Base-by-base conservation (phyloP, 2,797 vertebrate genomes). In the Gastrophryne carolinensis region DNA sequence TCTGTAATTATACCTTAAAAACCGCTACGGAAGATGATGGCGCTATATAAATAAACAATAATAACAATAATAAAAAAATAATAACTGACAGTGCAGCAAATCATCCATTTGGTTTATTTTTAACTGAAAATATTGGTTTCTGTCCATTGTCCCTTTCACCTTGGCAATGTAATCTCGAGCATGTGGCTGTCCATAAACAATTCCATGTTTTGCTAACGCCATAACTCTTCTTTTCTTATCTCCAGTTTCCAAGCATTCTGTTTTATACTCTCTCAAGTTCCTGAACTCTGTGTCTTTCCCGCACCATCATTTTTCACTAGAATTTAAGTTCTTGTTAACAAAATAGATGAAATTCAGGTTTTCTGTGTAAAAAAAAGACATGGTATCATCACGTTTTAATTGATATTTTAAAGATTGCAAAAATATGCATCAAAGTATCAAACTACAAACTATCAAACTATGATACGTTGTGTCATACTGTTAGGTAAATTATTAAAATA, bases 171-270 rank as follows among this genome's bases (percentile, higher is more conserved):
- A 37, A 19, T 61, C 57, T 35, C 32, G 13, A 60, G 57, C 57
- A 11, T 58, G 29, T 30, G 6, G 30, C 26, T 58, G 15, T 5
- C 10, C 52, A 34, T 23, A 35, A 23, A 67, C 30, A 24, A 35
- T 67, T 35, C 37, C 39, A 19, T 54, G 17, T 23, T 24, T 32
- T 68, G 32, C 65, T 68, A 50, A 68, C 39, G 49, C 57, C 32
- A 32, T 21, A 37, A 35, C 57, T 35, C 32, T 19, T 47, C 44
- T 26, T 62, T 3, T 47, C 65, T 68, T 54, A 39, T 37, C 49
- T 53, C 19, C 13, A 4, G 10, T 53, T 39, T 13, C 49, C 30
- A 34, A 67, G 30, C 50, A 15, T 4, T 54, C 21, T 32, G 10
- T 32, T 49, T 65, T 26, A 30, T 32, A 35, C 15, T 8, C 11